These are phyloP conservation scores for Oenanthe melanoleuca DNA, from an alignment of 2,113 vertebrate species.

Conservation along the genomic window DNA sequence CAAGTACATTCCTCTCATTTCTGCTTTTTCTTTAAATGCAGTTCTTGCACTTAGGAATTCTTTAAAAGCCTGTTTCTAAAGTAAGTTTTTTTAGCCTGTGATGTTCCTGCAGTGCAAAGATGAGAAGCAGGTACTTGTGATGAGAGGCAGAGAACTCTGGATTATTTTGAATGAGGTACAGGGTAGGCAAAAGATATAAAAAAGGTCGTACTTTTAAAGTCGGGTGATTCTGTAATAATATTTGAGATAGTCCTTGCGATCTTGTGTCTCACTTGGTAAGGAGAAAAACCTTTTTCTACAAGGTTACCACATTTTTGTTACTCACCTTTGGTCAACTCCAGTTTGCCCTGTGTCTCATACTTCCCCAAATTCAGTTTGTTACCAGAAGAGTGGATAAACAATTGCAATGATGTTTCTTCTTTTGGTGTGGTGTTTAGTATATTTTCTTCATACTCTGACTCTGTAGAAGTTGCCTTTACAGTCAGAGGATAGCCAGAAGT, in stretches of 20 bases:
- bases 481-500: background rate
- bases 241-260: background rate
- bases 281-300: background rate
- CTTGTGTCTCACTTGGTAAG: background rate
- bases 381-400: background rate
- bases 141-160: slow-evolving; percentile 12
- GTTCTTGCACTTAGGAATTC: slow-evolving; percentile 41
- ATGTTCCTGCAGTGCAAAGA: slow-evolving; percentile 36
- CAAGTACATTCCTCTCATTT: slow-evolving; percentile 49
- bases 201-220: background rate
- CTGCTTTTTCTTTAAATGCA: slow-evolving; percentile 43
- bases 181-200: background rate
- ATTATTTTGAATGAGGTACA: slow-evolving; percentile 3
- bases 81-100: slow-evolving; percentile 40
- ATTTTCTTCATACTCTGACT: background rate
- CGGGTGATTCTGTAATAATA: background rate
- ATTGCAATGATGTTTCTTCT: background rate
- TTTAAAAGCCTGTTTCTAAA: slow-evolving; percentile 31
- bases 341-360: background rate
- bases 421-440: background rate
- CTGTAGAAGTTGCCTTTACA: background rate
- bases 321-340: background rate
- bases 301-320: background rate
- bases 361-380: background rate
- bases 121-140: slow-evolving; percentile 29